phyloP scores from a whole-genome alignment of 1,140 invertebrate genomes.

The Saccostrea echinata region DNA sequence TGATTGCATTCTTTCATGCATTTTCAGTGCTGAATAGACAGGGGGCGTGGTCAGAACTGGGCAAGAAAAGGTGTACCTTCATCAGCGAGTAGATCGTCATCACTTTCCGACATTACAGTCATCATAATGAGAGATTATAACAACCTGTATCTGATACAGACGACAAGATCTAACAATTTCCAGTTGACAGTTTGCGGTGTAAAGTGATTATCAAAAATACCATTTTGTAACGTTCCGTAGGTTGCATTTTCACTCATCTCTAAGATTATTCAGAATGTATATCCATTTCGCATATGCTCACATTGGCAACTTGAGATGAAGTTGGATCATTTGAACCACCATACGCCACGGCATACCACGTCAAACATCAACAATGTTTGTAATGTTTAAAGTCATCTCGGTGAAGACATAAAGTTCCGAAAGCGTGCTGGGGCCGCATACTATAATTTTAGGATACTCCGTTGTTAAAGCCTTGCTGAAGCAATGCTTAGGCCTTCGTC shows the following conservation, averaged over 20 bases:
- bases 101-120: constrained; percentile 13
- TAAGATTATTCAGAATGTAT: neutral
- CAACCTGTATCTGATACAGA: neutral
- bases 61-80: neutral
- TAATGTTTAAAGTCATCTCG: neutral
- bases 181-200: neutral
- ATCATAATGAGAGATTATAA: constrained; percentile 1
- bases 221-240: constrained; percentile 2
- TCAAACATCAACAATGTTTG: constrained; percentile 2
- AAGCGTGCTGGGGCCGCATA: no score
- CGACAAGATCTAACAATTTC: neutral
- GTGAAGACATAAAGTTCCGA: neutral
- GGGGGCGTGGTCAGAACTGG: neutral
- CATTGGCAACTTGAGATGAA: neutral
- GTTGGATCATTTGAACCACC: no score
- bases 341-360: neutral
- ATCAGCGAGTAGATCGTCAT: neutral
- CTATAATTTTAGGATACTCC: no score
- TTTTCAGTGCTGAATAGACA: neutral
- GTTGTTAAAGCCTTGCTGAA: no score
- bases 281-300: neutral
- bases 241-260: neutral
- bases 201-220: constrained; percentile 8
- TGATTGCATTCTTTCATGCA: no score
- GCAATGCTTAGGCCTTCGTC: no score